These are phyloP conservation scores for Acleris sparsana DNA, from an alignment of 2,888 invertebrate species.

Conservation along the genomic window DNA sequence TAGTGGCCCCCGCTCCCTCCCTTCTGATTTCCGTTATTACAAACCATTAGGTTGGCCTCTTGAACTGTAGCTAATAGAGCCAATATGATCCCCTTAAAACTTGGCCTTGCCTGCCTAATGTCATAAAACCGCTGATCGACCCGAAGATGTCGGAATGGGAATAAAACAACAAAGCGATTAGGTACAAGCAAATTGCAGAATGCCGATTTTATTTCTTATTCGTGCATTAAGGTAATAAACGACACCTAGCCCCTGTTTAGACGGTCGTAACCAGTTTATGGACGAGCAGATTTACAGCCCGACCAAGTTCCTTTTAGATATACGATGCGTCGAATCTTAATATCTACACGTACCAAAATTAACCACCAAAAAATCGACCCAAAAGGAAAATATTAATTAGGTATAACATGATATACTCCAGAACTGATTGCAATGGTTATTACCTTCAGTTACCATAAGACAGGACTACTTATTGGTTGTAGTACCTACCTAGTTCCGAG, in stretches of 20 bases:
- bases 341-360: slow-evolving; percentile 61
- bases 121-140: slow-evolving; percentile 27
- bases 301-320: slow-evolving; percentile 74
- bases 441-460: slow-evolving; percentile 72
- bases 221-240: slow-evolving; percentile 69
- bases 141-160: slow-evolving; percentile 29
- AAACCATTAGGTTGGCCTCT: no score
- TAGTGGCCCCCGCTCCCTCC: no score
- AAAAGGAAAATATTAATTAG: not conserved
- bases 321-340: slow-evolving; percentile 74
- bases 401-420: slow-evolving; percentile 13
- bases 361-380: slow-evolving; percentile 8
- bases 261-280: slow-evolving; percentile 79
- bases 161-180: slow-evolving; percentile 49
- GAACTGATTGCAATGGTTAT: slow-evolving; percentile 49
- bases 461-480: slow-evolving; percentile 76
- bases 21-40: no score
- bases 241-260: slow-evolving; percentile 79
- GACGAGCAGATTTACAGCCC: slow-evolving; percentile 74
- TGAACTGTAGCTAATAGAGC: no score
- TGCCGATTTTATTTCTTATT: slow-evolving; percentile 59
- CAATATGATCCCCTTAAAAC: no score
- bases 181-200: slow-evolving; percentile 50
- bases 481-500: slow-evolving; percentile 73
- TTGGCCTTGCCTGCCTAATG: not conserved